phyloP scores from a whole-genome alignment of 2,113 vertebrate genomes.

The Salvelinus alpinus region DNA sequence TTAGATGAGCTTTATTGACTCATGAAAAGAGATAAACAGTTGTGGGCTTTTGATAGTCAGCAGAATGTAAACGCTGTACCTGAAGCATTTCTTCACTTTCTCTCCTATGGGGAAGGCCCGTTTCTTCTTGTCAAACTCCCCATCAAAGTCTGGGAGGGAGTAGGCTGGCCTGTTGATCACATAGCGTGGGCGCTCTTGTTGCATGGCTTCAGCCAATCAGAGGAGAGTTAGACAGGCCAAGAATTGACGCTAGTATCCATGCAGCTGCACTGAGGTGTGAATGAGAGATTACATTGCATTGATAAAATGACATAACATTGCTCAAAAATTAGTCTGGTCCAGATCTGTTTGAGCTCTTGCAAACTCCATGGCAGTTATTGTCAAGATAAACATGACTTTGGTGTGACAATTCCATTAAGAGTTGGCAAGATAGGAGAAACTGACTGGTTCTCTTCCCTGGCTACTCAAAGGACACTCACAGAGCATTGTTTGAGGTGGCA shows the following conservation, averaged over 20 bases:
- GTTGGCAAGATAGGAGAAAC: too few species aligned
- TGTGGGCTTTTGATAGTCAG: too few species aligned
- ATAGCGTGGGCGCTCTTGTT: conserved; percentile 75
- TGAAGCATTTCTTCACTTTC: conserved; percentile 83
- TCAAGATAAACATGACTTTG: too few species aligned
- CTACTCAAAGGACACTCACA: too few species aligned
- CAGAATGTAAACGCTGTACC: conserved; percentile 66
- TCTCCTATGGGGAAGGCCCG: conserved; percentile 82
- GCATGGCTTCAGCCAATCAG: conserved; percentile 33
- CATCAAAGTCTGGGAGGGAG: conserved; percentile 81
- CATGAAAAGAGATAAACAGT: too few species aligned
- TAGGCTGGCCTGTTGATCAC: conserved; percentile 81
- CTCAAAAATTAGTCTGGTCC: neutral
- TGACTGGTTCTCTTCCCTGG: too few species aligned
- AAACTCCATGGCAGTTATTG: too few species aligned
- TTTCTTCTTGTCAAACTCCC: conserved; percentile 87
- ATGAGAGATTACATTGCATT: neutral
- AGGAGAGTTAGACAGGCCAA: neutral
- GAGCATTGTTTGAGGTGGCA: too few species aligned
- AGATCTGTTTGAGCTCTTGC: too few species aligned
- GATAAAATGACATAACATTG: neutral
- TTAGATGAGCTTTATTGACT: neutral
- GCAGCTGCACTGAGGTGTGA: neutral
- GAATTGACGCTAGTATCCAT: conserved; percentile 1
- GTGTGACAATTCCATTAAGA: too few species aligned